These are phyloP conservation scores for Anisognathus igniventris DNA, from an alignment of 2,797 vertebrate species.

Conservation along the genomic window DNA sequence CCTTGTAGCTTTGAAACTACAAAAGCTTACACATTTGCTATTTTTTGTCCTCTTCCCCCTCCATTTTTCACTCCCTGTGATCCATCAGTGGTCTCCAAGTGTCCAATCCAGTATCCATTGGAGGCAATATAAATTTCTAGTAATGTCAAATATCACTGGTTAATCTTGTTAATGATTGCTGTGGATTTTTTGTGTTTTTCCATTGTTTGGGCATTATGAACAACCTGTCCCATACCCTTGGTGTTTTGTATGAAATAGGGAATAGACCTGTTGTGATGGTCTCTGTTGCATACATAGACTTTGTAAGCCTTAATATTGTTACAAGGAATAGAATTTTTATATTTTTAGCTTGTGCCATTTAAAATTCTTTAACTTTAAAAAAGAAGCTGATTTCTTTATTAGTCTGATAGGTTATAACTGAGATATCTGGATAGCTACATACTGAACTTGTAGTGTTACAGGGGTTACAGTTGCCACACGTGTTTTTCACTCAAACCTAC, in stretches of 20 bases:
- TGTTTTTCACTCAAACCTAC: background rate
- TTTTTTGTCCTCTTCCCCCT: rapidly evolving
- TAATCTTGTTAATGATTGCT: background rate
- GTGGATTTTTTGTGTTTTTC: background rate
- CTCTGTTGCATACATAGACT: background rate
- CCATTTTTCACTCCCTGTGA: background rate
- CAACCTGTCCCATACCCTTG: background rate
- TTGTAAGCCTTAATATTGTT: background rate
- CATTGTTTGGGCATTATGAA: background rate
- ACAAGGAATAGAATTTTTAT: background rate
- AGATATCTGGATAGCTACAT: background rate
- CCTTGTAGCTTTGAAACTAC: background rate
- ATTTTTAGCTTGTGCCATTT: background rate
- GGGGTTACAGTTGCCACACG: background rate
- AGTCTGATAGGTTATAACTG: background rate
- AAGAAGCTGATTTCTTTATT: background rate
- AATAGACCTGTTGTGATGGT: background rate
- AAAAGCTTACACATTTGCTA: background rate
- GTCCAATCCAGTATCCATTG: background rate
- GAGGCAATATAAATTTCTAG: background rate
- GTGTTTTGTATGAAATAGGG: background rate
- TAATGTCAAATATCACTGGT: background rate
- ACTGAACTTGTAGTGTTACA: background rate
- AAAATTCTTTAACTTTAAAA: background rate
- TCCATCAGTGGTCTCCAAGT: background rate